A percentile compares a stretch with the other conserved stretches of the same genome.
Conservation (phyloP, 2,797 vertebrate species). For the Chiroxiphia lanceolata region DNA sequence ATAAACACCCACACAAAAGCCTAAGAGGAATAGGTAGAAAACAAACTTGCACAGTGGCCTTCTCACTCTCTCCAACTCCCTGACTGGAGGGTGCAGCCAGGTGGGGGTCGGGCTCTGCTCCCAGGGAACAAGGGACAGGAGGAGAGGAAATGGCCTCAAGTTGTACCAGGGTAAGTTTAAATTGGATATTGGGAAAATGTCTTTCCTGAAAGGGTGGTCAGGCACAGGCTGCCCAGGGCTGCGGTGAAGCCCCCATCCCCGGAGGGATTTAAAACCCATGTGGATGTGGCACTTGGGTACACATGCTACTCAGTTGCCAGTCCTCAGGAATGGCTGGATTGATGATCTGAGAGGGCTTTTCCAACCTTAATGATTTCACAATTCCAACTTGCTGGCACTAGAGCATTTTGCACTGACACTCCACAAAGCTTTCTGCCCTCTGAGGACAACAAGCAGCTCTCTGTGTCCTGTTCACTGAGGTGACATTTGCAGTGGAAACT, state of each 20-base stretch:
- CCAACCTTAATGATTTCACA: neutral
- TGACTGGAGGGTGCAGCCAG: neutral
- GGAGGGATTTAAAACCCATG: rapidly evolving
- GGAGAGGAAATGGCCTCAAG: rapidly evolving
- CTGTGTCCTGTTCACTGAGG: neutral
- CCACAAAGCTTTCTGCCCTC: neutral
- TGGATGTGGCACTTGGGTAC: neutral
- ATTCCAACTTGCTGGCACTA: neutral
- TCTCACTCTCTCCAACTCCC: neutral
- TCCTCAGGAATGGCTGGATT: neutral
- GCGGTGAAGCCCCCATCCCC: neutral
- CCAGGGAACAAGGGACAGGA: neutral
- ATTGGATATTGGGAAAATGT: rapidly evolving
- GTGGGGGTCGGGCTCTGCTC: rapidly evolving
- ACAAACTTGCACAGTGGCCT: neutral
- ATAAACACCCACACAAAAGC: neutral
- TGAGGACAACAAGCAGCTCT: neutral
- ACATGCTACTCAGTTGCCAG: neutral
- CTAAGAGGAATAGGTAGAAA: neutral
- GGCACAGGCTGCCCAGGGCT: neutral
- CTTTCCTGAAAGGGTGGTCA: neutral
- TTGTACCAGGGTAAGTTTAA: rapidly evolving
- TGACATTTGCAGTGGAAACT: neutral
- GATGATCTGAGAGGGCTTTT: neutral
- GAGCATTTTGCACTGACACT: neutral